A percentile compares a stretch with the other conserved stretches of the same genome.
Conservation (phyloP, 2,113 vertebrate genomes). For the Panthera tigris region DNA sequence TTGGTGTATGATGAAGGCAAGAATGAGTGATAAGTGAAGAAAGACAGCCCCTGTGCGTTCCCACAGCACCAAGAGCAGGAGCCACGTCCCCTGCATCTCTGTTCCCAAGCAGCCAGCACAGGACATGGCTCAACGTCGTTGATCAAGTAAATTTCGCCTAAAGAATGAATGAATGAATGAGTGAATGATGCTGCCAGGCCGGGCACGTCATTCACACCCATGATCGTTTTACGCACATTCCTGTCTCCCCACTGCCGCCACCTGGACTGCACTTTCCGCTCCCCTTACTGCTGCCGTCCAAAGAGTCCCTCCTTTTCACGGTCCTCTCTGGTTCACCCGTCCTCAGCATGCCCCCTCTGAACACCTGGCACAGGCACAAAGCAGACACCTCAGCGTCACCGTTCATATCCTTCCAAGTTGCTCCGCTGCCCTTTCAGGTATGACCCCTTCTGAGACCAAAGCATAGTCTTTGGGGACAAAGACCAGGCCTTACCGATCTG, state of each 20-base stretch:
- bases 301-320: background rate
- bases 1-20: background rate
- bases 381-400: background rate
- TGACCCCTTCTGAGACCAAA: background rate
- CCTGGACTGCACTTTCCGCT: background rate
- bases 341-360: background rate
- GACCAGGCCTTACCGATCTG: background rate
- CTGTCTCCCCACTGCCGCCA: background rate
- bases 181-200: background rate
- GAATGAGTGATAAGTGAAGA: background rate
- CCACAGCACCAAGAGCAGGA: background rate
- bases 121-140: background rate
- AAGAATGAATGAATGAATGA: background rate
- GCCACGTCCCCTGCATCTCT: background rate
- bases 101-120: background rate
- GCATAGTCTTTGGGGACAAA: background rate
- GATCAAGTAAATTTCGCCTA: conserved; percentile 7
- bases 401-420: background rate
- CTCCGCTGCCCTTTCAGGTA: background rate
- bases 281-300: background rate
- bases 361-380: background rate
- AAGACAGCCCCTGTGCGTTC: background rate
- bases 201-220: background rate
- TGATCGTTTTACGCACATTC: background rate
- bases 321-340: background rate